Conservation (phyloP, 2,113 vertebrate species). For the Picathartes gymnocephalus region DNA sequence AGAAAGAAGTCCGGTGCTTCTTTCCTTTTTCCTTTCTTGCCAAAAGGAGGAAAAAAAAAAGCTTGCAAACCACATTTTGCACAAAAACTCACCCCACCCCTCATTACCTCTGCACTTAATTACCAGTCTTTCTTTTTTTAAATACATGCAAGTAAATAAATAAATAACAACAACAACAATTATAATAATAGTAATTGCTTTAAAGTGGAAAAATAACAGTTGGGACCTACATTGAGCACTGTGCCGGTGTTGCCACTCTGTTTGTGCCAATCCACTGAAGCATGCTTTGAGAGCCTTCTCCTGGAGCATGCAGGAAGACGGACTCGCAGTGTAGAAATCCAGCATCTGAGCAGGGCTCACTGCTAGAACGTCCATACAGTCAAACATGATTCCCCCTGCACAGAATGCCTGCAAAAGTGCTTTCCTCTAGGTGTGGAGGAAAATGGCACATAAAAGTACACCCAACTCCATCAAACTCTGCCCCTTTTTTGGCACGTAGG, state of each 20-base stretch:
- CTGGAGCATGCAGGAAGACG: conserved; percentile 91
- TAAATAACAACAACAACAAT: background rate
- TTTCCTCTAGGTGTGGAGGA: conserved; percentile 81
- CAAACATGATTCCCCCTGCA: conserved; percentile 87
- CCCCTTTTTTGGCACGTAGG: conserved; percentile 84
- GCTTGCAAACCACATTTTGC: background rate
- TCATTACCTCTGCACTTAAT: conserved; percentile 40
- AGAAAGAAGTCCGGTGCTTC: background rate
- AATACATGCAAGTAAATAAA: conserved; percentile 65
- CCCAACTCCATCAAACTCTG: conserved; percentile 97
- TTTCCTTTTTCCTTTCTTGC: background rate
- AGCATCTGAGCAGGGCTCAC: conserved; percentile 87
- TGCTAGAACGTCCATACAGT: conserved; percentile 91
- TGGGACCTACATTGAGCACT: conserved; percentile 93
- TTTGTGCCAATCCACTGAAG: conserved; percentile 88
- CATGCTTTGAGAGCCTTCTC: conserved; percentile 91
- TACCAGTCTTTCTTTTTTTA: conserved; percentile 26
- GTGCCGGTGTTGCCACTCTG: conserved; percentile 91
- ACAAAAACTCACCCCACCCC: conserved; percentile 33
- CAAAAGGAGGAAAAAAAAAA: background rate
- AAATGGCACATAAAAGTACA: conserved; percentile 83
- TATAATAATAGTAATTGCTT: background rate
- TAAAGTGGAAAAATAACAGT: conserved; percentile 64
- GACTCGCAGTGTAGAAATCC: conserved; percentile 89
- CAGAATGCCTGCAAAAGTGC: conserved; percentile 77